Conservation (phyloP, 2,888 invertebrate genomes). For the Cheilosia vernalis region DNA sequence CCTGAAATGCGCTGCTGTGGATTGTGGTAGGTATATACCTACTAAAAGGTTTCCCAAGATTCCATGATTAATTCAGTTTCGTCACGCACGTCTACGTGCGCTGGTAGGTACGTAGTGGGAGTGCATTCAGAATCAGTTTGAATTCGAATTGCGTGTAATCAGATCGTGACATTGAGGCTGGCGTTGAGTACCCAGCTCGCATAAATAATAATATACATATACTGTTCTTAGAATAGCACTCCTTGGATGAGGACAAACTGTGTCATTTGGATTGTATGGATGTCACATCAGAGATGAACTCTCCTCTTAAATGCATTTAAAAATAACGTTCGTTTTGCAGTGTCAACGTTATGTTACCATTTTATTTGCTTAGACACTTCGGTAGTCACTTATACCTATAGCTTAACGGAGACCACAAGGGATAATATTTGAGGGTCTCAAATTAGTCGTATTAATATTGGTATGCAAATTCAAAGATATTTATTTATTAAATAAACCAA, state of each 20-base stretch:
- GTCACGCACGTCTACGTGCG: conserved; percentile 62
- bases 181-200: not conserved
- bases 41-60: conserved; percentile 37
- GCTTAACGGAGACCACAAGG: too few relatives aligned
- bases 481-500: too few relatives aligned
- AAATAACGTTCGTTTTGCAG: too few relatives aligned
- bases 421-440: too few relatives aligned
- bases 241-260: conserved; percentile 14
- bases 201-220: not conserved
- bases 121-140: conserved; percentile 36
- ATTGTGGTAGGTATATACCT: conserved; percentile 35
- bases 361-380: too few relatives aligned
- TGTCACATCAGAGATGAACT: too few relatives aligned
- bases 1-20: conserved; percentile 5
- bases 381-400: too few relatives aligned
- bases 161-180: conserved; percentile 53
- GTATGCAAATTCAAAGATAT: too few relatives aligned
- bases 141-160: conserved; percentile 49
- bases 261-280: conserved; percentile 1
- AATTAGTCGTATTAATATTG: too few relatives aligned
- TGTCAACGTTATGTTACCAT: too few relatives aligned
- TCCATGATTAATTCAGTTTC: conserved; percentile 56
- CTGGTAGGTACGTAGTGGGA: conserved; percentile 27
- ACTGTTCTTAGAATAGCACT: conserved; percentile 7
- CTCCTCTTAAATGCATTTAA: too few relatives aligned